phyloP scores from a whole-genome alignment of 2,797 vertebrate genomes.

The Emys orbicularis region DNA sequence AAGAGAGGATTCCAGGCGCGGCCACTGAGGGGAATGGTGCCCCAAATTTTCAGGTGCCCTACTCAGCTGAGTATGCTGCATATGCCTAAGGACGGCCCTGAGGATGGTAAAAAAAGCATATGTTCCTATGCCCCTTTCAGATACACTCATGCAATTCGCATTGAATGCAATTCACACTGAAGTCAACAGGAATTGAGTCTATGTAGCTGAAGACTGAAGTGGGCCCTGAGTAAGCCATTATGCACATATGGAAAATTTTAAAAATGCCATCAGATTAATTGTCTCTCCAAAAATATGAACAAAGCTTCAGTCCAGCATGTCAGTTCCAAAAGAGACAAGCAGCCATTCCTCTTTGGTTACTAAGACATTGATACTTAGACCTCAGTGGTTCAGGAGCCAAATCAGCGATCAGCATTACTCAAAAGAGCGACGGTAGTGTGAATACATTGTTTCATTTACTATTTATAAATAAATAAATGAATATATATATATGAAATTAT shows the following conservation, averaged over 20 bases:
- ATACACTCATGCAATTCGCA: not conserved
- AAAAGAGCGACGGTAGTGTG: too few relatives aligned
- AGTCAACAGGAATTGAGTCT: not conserved
- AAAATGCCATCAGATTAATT: not conserved
- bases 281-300: not conserved
- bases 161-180: not conserved
- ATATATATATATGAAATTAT: too few relatives aligned
- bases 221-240: slow-evolving; percentile 22
- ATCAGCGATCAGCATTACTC: too few relatives aligned
- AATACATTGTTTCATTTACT: too few relatives aligned
- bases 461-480: too few relatives aligned
- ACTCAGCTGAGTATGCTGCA: too few relatives aligned
- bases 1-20: too few relatives aligned
- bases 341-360: slow-evolving; percentile 44
- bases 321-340: slow-evolving; percentile 63
- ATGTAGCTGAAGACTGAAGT: not conserved
- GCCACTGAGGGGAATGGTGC: too few relatives aligned
- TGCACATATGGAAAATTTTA: not conserved
- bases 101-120: not conserved
- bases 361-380: too few relatives aligned
- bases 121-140: not conserved
- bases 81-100: too few relatives aligned
- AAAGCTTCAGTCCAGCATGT: slow-evolving; percentile 10
- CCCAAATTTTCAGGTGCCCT: too few relatives aligned
- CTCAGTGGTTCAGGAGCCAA: too few relatives aligned